Percentiles rank a stretch among this genome's conserved stretches.
These are phyloP conservation scores for Torymus texanus DNA, from an alignment of 2,888 invertebrate genomes.

Conservation along the genomic window DNA sequence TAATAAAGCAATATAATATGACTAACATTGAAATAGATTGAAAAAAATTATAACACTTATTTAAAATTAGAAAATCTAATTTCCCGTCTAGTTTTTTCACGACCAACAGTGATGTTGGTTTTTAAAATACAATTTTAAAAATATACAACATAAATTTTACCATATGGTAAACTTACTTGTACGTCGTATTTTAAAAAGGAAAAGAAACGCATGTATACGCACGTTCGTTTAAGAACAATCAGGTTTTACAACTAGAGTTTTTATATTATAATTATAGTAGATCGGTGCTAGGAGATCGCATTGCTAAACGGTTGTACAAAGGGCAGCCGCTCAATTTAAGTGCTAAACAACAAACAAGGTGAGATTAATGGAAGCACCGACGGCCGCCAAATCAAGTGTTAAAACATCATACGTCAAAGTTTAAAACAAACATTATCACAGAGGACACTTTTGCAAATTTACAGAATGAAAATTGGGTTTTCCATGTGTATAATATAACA, in stretches of 20 bases:
- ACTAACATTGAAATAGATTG: too few species aligned
- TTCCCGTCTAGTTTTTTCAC: conserved; percentile 36
- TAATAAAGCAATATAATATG: too few species aligned
- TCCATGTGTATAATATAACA: conserved; percentile 12
- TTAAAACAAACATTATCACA: conserved; percentile 53
- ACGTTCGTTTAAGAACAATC: conserved; percentile 4
- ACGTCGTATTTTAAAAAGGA: conserved; percentile 9
- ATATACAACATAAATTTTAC: conserved; percentile 4
- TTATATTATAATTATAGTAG: conserved; percentile 31
- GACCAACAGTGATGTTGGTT: too few species aligned
- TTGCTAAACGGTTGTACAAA: conserved; percentile 57
- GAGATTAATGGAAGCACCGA: conserved; percentile 75
- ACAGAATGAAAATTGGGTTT: conserved; percentile 44
- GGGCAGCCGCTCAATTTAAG: conserved; percentile 64
- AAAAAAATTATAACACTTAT: background rate
- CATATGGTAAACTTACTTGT: background rate
- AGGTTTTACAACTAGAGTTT: conserved; percentile 19
- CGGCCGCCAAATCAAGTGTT: conserved; percentile 41
- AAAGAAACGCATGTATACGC: background rate
- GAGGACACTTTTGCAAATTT: conserved; percentile 47
- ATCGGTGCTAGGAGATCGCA: conserved; percentile 32
- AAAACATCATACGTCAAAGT: conserved; percentile 19
- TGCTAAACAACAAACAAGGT: conserved; percentile 64
- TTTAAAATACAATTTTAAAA: background rate
- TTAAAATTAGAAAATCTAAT: conserved; percentile 40